These are phyloP conservation scores for Rhynchonema sp. DNA, from an alignment of 2,888 invertebrate genomes.

Conservation along the genomic window DNA sequence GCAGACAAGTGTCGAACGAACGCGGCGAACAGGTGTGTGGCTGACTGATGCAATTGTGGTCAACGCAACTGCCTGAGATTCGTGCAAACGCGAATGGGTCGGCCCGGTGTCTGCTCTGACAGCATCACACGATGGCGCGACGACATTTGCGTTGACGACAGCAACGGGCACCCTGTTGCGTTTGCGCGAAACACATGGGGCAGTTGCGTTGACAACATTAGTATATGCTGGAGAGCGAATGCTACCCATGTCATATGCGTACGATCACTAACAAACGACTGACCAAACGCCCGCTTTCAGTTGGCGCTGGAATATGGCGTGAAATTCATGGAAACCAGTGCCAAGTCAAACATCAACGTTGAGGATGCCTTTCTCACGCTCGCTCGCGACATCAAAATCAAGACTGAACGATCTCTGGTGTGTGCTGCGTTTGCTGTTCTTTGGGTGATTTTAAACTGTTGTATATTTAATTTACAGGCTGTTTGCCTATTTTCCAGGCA, in stretches of 20 bases:
- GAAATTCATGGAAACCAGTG: conserved; percentile 94
- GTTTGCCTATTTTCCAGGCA: conserved; percentile 2
- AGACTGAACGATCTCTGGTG: conserved; percentile 96
- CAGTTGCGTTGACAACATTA: no score
- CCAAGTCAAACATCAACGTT: conserved; percentile 84
- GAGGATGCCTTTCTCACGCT: conserved; percentile 87
- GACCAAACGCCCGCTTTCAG: no score
- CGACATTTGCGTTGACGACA: no score
- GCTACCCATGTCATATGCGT: no score
- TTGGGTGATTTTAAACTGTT: background rate
- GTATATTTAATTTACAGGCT: background rate
- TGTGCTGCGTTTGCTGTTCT: conserved; percentile 25
- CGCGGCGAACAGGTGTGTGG: conserved; percentile 48
- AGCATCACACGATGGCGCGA: no score
- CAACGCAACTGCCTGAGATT: no score
- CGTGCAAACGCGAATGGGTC: no score
- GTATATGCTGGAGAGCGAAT: no score
- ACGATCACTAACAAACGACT: no score
- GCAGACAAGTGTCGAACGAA: conserved; percentile 80
- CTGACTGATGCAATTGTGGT: background rate
- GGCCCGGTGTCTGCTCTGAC: no score
- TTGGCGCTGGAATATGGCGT: conserved; percentile 91
- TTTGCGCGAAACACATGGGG: no score
- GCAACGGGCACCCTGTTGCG: no score
- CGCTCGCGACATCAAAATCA: conserved; percentile 86